These are phyloP conservation scores for Epistrophe grossulariae DNA, from an alignment of 2,888 invertebrate genomes.

Conservation along the genomic window DNA sequence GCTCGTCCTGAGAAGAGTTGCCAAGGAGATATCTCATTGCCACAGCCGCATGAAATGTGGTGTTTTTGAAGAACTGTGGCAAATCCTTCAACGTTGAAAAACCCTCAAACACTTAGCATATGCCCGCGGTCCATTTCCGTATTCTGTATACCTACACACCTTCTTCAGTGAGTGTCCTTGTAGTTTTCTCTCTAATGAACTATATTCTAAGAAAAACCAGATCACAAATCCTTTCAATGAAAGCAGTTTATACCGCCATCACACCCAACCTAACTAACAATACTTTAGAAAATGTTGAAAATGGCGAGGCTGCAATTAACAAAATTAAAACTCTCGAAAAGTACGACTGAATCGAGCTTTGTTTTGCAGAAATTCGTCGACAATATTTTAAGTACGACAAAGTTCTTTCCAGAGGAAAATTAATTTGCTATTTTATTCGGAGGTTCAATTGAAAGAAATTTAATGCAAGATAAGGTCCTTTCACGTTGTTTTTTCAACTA, in stretches of 20 bases:
- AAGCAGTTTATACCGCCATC: constrained; percentile 11
- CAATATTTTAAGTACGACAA: constrained; percentile 55
- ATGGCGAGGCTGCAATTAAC: constrained; percentile 56
- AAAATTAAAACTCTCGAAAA: constrained; percentile 54
- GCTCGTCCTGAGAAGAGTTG: constrained; percentile 13
- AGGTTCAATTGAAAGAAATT: constrained; percentile 68
- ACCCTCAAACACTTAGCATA: constrained; percentile 41
- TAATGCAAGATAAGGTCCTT: constrained; percentile 69
- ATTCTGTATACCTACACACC: neutral
- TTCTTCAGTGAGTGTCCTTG: constrained; percentile 7
- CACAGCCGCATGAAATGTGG: constrained; percentile 49
- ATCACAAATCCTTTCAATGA: constrained; percentile 36
- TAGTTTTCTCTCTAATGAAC: constrained; percentile 53
- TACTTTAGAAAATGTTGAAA: neutral
- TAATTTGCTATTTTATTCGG: constrained; percentile 69
- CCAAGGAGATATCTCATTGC: constrained; percentile 26
- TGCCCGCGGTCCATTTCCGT: constrained; percentile 18
- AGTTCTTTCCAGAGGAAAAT: constrained; percentile 62
- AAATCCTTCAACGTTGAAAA: constrained; percentile 44
- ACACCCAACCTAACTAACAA: neutral
- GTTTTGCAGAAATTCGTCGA: constrained; percentile 34
- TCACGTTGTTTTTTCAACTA: constrained; percentile 41
- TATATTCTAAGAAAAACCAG: constrained; percentile 39
- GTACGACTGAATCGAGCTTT: constrained; percentile 36
- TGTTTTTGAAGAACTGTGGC: constrained; percentile 38